Evolutionary conservation across 2,888 invertebrate species (phyloP), one percentile per base, ranked within the genome.

Genomic region (Tetropium fuscum): DNA sequence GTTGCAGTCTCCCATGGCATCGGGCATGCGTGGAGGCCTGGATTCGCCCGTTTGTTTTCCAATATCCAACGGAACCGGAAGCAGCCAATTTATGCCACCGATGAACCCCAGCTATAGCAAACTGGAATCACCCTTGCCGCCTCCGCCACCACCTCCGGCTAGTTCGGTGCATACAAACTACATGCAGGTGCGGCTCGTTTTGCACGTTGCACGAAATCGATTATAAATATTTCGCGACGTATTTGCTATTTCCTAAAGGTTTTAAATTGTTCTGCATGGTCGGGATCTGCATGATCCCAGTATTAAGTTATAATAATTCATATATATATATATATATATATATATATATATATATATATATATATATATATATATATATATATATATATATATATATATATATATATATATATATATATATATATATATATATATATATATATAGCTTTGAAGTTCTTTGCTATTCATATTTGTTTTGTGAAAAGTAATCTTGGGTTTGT

Each of bases 21-120:
- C 55, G 11, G 67, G 71, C 34, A 75, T 77, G 74, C 70, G 74
- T 34, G 58, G 69, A 22, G 62, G 68, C 43, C 64, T 77, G 57
- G 76, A 74, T 16, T 64, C 74, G 25, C 71, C 78, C n/a, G 69
- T 76, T 49, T 79, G 78, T 66, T 79, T 76, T 69, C 72, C 75
- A 36, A 71, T 76, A 55, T 64, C 72, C 32, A 61, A 64, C 41
- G 63, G 68, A 53, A 43, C 63, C 18, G 71, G 69, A 56, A 72
- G 63, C 67, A 69, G 70, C 49, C 76, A 75, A 68, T 78, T 75
- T 65, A 72, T 78, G 72, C 68, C 72, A 55, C 71, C 75, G 41
- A 74, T 76, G 67, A 73, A 70, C 60, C 60, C 67, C 57, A 65
- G 68, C 60, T 74, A 76, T 66, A 66, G 69, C 65, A 76, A 78